phyloP scores from a whole-genome alignment of 2,797 vertebrate genomes.

The Enteromius viviparus region DNA sequence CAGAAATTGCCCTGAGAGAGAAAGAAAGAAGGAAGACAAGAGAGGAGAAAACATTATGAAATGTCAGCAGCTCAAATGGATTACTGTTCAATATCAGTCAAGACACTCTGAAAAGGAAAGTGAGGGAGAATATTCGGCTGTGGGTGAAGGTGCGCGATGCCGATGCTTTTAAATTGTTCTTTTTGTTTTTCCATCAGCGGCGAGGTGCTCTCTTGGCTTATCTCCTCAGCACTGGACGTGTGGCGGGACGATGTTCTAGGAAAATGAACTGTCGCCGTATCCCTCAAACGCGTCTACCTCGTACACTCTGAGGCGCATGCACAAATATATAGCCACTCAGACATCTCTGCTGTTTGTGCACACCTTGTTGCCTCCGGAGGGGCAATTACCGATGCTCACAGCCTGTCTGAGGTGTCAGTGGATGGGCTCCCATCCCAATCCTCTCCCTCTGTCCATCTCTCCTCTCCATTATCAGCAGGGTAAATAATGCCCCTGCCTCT shows the following conservation, averaged over 20 bases:
- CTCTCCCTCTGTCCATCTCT: conserved; percentile 55
- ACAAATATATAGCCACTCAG: conserved; percentile 66
- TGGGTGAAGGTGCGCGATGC: conserved; percentile 65
- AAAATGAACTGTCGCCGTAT: conserved; percentile 84
- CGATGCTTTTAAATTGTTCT: conserved; percentile 84
- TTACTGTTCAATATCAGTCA: conserved; percentile 83
- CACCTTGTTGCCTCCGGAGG: conserved; percentile 78
- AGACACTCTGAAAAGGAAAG: conserved; percentile 69
- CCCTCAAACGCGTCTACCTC: conserved; percentile 65
- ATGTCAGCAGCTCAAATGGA: conserved; percentile 81
- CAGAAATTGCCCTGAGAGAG: conserved; percentile 70
- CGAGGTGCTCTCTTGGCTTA: conserved; percentile 79
- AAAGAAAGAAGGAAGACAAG: conserved; percentile 48
- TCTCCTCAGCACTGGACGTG: conserved; percentile 71
- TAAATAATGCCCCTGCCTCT: conserved; percentile 71
- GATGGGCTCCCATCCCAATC: conserved; percentile 75
- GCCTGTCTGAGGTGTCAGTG: conserved; percentile 74
- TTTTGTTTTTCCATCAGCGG: conserved; percentile 82
- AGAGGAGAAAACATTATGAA: conserved; percentile 75
- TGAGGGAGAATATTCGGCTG: conserved; percentile 34
- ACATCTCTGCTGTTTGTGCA: conserved; percentile 75
- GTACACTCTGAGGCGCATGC: conserved; percentile 26
- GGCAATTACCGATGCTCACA: conserved; percentile 82
- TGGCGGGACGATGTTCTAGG: conserved; percentile 77
- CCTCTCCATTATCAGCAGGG: conserved; percentile 62